Evolutionary conservation across 1,140 invertebrate species (phyloP).

Genomic region (Aphis gossypii): DNA sequence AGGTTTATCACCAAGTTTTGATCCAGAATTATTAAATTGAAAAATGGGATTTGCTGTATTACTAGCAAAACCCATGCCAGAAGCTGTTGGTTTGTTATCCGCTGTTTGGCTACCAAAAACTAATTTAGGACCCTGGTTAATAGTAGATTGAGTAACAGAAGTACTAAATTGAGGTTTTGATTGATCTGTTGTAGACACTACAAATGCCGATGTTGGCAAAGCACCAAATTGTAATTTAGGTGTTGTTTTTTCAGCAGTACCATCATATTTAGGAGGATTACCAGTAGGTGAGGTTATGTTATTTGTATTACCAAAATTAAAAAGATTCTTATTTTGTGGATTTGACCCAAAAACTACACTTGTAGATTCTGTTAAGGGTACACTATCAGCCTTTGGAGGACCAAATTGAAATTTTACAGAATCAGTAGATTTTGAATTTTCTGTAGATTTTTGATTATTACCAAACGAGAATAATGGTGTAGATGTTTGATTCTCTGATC

Average conservation of each 20-base stretch:
- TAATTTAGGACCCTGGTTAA: conserved; percentile 15
- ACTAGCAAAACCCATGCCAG: neutral
- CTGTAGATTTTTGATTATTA: neutral
- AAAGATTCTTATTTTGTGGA: conserved; percentile 28
- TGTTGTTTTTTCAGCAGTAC: neutral
- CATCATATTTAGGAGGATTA: conserved; percentile 26
- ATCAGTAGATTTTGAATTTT: neutral
- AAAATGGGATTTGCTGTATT: neutral
- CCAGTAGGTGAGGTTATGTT: neutral
- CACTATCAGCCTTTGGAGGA: neutral
- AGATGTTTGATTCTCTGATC: neutral
- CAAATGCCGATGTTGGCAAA: neutral
- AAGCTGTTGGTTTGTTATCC: neutral
- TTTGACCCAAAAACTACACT: neutral
- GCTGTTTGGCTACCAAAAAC: conserved; percentile 36
- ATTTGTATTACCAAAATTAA: conserved; percentile 21
- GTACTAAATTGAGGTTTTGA: conserved; percentile 6
- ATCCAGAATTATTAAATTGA: conserved; percentile 38
- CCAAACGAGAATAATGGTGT: conserved; percentile 22
- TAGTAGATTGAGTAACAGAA: neutral
- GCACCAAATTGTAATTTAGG: conserved; percentile 29
- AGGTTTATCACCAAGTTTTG: conserved; percentile 23
- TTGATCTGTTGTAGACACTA: neutral
- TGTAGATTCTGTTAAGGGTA: neutral
- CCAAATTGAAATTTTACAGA: conserved; percentile 39